phyloP scores from a whole-genome alignment of 2,888 invertebrate genomes.

The Folsomia candida region DNA sequence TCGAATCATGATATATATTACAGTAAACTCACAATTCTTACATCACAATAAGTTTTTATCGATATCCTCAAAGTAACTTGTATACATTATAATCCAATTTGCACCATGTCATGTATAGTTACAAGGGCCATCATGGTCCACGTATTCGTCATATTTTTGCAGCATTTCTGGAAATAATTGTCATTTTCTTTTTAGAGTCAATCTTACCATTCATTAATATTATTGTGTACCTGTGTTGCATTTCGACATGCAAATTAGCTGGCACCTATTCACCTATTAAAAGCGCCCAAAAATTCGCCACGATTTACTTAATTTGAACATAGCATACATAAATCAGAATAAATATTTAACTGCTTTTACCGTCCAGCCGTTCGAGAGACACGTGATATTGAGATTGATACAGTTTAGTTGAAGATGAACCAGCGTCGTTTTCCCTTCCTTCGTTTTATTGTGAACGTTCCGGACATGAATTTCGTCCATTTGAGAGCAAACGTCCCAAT shows the following conservation, averaged over 20 bases:
- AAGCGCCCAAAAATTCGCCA: too few relatives aligned
- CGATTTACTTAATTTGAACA: too few relatives aligned
- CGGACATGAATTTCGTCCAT: not conserved
- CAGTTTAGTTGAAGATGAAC: not conserved
- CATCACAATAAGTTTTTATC: too few relatives aligned
- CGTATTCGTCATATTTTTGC: not conserved
- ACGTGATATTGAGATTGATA: not conserved
- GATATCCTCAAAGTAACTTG: too few relatives aligned
- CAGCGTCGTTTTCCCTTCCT: not conserved
- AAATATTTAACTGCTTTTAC: too few relatives aligned
- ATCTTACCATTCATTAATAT: not conserved
- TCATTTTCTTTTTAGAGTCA: not conserved
- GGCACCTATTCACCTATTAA: not conserved
- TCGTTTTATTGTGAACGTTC: not conserved
- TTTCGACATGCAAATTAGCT: not conserved
- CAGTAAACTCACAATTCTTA: too few relatives aligned
- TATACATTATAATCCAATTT: too few relatives aligned
- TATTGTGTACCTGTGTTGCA: not conserved
- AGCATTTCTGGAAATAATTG: not conserved
- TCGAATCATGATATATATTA: too few relatives aligned
- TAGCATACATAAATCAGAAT: too few relatives aligned
- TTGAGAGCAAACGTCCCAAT: not conserved
- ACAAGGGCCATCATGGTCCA: not conserved
- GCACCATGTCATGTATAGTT: not conserved
- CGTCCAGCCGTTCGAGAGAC: not conserved